Conservation (phyloP, 1,140 invertebrate genomes). For the Sinonovacula constricta region DNA sequence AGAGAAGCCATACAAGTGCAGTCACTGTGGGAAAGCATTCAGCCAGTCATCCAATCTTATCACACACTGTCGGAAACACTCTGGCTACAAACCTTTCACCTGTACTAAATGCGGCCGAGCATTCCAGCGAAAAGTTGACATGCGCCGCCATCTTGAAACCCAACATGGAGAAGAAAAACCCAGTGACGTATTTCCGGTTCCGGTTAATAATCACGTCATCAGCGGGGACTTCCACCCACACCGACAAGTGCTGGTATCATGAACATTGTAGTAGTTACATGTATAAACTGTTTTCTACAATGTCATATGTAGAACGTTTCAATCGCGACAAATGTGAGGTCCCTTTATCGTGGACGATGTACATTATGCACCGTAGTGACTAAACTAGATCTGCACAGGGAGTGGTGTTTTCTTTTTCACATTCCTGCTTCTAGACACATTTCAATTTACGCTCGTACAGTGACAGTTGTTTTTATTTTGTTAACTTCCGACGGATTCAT, state of each 20-base stretch:
- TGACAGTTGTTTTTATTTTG: no score
- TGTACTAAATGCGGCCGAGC: conserved; percentile 96
- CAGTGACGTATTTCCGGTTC: conserved; percentile 36
- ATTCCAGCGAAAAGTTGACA: conserved; percentile 92
- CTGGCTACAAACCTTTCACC: conserved; percentile 98
- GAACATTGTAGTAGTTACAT: no score
- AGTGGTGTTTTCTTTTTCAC: background rate
- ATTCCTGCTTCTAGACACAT: background rate
- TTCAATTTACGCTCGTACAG: background rate
- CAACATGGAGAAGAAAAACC: conserved; percentile 85
- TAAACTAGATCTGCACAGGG: background rate
- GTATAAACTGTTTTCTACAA: no score
- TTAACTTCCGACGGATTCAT: no score
- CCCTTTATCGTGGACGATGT: background rate
- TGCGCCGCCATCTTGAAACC: conserved; percentile 93
- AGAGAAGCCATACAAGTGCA: conserved; percentile 99
- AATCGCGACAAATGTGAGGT: background rate
- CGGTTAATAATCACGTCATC: conserved; percentile 18
- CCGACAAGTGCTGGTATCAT: conserved; percentile 38
- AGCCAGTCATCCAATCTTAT: conserved; percentile 99
- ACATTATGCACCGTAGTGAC: background rate
- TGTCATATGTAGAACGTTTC: no score
- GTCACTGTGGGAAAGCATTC: conserved; percentile 98
- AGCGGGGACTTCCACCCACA: conserved; percentile 13
- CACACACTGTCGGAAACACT: conserved; percentile 98